Evolutionary conservation across 2,797 vertebrate species (phyloP).

Genomic region (Adrianichthys oophorus): DNA sequence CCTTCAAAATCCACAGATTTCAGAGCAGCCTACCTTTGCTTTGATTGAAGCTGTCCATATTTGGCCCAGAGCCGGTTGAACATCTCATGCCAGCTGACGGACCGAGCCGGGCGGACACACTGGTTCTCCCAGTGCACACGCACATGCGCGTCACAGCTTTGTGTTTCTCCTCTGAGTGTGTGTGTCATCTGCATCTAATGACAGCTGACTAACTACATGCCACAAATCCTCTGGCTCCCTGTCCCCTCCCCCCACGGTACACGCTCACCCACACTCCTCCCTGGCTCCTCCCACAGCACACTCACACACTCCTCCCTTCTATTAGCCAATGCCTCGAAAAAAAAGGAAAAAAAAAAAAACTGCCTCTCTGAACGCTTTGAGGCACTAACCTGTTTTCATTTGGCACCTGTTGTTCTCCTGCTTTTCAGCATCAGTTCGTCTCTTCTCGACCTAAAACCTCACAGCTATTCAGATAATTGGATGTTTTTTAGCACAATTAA

Average conservation of each 20-base stretch:
- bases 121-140: slow-evolving; percentile 30
- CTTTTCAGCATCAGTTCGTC: not conserved
- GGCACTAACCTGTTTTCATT: slow-evolving; percentile 27
- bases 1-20: not conserved
- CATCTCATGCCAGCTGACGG: slow-evolving; percentile 42
- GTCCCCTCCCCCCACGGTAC: slow-evolving; percentile 53
- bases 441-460: not conserved
- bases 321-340: slow-evolving; percentile 42
- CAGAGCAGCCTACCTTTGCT: slow-evolving; percentile 44
- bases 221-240: slow-evolving; percentile 65
- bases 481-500: too few species aligned
- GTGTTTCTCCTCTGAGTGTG: slow-evolving; percentile 31
- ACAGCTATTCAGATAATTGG: too few species aligned
- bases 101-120: not conserved
- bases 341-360: slow-evolving; percentile 4
- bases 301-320: slow-evolving; percentile 36
- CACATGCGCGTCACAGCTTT: slow-evolving; percentile 17
- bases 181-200: slow-evolving; percentile 68
- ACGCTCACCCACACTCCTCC: slow-evolving; percentile 32
- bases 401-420: slow-evolving; percentile 13
- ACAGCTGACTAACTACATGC: slow-evolving; percentile 74
- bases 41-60: slow-evolving; percentile 55
- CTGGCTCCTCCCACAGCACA: slow-evolving; percentile 48
- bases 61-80: slow-evolving; percentile 36
- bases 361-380: slow-evolving; percentile 15